phyloP scores from a whole-genome alignment of 2,113 vertebrate species.

The Lampris megalopsis region DNA sequence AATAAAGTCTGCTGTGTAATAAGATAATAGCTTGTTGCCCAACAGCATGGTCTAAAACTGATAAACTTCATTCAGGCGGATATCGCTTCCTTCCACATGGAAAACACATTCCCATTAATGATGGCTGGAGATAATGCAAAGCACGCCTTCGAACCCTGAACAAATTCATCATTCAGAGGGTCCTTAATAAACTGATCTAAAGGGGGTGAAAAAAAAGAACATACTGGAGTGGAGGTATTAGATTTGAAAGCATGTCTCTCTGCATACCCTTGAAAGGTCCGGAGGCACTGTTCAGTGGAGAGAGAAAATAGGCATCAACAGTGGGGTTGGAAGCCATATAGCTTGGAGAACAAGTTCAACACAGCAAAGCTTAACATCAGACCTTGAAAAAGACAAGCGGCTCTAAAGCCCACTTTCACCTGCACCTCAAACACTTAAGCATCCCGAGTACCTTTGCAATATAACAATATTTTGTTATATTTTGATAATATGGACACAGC shows the following conservation, averaged over 20 bases:
- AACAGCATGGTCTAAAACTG: neutral
- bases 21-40: neutral
- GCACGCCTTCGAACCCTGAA: neutral
- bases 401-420: neutral
- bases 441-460: neutral
- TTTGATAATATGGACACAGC: no score
- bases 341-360: constrained; percentile 9
- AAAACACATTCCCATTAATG: neutral
- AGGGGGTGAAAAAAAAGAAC: no score
- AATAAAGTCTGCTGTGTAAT: constrained; percentile 17
- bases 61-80: neutral
- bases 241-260: neutral
- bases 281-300: constrained; percentile 19
- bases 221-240: neutral
- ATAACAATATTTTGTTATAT: no score
- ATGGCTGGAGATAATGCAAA: neutral
- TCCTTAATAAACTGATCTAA: neutral
- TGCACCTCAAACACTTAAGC: neutral
- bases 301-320: neutral
- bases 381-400: neutral
- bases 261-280: neutral
- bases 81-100: neutral
- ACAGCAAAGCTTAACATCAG: neutral
- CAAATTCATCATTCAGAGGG: neutral
- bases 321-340: neutral